phyloP scores from a whole-genome alignment of 1,140 invertebrate genomes.

The Bombus difficillimus region DNA sequence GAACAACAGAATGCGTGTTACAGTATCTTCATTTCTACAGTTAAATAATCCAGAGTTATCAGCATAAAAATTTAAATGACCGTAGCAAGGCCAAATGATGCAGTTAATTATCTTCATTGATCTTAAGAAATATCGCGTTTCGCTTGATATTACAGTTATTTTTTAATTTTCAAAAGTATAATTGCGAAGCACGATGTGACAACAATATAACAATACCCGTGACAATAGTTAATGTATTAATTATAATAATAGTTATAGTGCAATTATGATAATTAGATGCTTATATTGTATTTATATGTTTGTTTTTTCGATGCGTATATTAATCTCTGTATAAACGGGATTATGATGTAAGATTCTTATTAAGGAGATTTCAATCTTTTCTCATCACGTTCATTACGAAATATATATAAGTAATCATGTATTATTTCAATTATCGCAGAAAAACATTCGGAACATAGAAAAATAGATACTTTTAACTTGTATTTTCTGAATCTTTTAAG shows the following conservation, averaged over 20 bases:
- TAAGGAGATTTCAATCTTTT: slow-evolving; percentile 30
- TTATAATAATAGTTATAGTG: not conserved
- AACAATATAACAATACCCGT: not conserved
- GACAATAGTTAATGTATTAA: not conserved
- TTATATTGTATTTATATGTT: not conserved
- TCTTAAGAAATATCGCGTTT: no score
- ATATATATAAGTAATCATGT: not conserved
- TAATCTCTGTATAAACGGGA: no score
- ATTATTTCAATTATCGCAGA: not conserved
- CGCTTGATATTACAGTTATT: not conserved
- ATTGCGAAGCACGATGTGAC: accelerated
- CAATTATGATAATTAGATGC: not conserved
- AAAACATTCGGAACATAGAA: not conserved
- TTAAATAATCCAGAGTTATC: not conserved
- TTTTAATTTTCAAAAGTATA: not conserved
- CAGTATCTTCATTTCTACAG: not conserved
- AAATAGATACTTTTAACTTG: not conserved
- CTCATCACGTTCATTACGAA: slow-evolving; percentile 21
- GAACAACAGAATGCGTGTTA: not conserved
- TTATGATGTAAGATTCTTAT: slow-evolving; percentile 12
- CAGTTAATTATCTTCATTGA: not conserved
- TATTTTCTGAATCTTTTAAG: no score
- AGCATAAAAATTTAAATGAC: no score
- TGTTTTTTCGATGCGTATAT: not conserved
- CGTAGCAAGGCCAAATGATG: not conserved